A percentile compares a stretch with the other conserved stretches of the same genome.
Conservation (phyloP, 2,888 invertebrate genomes). For the Cephus pulcher region DNA sequence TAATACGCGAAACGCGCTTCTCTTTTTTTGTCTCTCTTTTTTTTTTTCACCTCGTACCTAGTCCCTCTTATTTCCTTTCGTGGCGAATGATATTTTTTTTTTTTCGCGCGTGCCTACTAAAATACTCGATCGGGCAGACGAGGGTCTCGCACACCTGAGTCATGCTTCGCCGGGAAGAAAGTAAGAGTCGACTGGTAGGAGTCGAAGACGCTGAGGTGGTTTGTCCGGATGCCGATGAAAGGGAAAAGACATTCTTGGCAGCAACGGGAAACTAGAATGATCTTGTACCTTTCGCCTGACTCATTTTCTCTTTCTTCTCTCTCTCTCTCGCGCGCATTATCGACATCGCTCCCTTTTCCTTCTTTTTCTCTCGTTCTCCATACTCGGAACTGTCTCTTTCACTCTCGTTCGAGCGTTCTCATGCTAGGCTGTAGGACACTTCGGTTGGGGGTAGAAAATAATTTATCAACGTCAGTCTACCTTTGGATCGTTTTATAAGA, state of each 20-base stretch:
- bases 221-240: slow-evolving; percentile 61
- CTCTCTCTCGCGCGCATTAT: slow-evolving; percentile 13
- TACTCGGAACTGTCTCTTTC: not conserved
- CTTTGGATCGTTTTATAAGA: not conserved
- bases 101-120: slow-evolving; percentile 1
- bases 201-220: slow-evolving; percentile 46
- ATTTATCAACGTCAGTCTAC: not conserved
- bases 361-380: not conserved
- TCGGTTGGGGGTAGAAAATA: not conserved
- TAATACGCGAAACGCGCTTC: not conserved
- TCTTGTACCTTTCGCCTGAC: slow-evolving; percentile 1
- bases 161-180: slow-evolving; percentile 45
- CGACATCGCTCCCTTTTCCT: not conserved
- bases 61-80: not conserved
- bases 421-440: no score
- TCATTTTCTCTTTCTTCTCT: not conserved
- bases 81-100: slow-evolving; percentile 17
- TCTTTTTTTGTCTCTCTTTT: not conserved
- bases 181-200: slow-evolving; percentile 58
- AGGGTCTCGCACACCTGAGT: slow-evolving; percentile 13
- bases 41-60: not conserved
- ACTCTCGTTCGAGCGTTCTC: not conserved
- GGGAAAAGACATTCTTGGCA: slow-evolving; percentile 44
- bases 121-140: not conserved
- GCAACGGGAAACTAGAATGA: not conserved